Percentiles rank a stretch among this genome's conserved stretches.
Evolutionary conservation across 1,140 invertebrate species (phyloP).

Genomic region (Apis cerana): DNA sequence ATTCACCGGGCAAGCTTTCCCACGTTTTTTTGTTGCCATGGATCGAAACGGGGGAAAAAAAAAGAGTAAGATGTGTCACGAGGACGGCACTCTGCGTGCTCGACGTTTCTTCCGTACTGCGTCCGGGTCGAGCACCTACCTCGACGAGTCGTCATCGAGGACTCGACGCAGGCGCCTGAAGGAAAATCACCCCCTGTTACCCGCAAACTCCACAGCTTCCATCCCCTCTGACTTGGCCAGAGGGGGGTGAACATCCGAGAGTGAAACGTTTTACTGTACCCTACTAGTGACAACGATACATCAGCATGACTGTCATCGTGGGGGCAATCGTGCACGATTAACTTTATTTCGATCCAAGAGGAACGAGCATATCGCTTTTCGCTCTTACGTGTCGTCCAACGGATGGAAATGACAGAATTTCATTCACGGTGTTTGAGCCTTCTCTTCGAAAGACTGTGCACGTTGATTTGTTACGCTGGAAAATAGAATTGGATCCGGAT

Average conservation of each 20-base stretch:
- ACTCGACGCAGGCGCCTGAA: conserved; percentile 77
- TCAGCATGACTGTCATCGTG: conserved; percentile 41
- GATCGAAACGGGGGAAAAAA: not conserved
- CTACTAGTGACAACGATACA: conserved; percentile 40
- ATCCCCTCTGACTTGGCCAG: conserved; percentile 38
- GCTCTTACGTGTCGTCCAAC: not conserved
- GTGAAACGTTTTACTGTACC: conserved; percentile 59
- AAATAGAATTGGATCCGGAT: not conserved
- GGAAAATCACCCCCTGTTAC: conserved; percentile 65
- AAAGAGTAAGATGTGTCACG: conserved; percentile 29
- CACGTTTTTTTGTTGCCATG: conserved; percentile 18
- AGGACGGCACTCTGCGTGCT: conserved; percentile 59
- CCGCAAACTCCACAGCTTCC: conserved; percentile 25
- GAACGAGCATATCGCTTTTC: not conserved
- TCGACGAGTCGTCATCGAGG: conserved; percentile 75
- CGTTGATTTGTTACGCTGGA: no score
- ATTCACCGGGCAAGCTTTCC: not conserved
- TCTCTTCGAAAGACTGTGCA: no score
- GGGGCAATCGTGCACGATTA: conserved; percentile 24
- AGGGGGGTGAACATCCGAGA: conserved; percentile 57
- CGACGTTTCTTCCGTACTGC: conserved; percentile 75
- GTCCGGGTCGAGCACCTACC: conserved; percentile 79
- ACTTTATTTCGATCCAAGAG: not conserved
- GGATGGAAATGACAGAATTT: not conserved
- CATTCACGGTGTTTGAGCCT: not conserved